phyloP scores from a whole-genome alignment of 2,113 vertebrate genomes.

The Siniperca knerii region DNA sequence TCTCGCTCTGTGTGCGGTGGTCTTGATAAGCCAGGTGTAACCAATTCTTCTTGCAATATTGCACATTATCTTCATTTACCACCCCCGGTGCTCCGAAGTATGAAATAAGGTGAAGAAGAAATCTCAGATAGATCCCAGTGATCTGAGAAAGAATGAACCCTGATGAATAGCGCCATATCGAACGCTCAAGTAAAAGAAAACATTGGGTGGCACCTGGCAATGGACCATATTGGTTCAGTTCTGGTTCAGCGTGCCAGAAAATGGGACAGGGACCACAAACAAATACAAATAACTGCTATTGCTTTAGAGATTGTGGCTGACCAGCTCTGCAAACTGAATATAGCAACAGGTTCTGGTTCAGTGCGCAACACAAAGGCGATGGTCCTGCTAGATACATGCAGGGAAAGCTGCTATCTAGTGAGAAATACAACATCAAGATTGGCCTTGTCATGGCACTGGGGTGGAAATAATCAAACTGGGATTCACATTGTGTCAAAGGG shows the following conservation, averaged over 20 bases:
- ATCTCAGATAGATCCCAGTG: conserved; percentile 51
- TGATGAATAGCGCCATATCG: conserved; percentile 51
- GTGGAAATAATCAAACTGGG: conserved; percentile 56
- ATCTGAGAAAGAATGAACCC: conserved; percentile 55
- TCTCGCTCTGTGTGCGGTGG: conserved; percentile 31
- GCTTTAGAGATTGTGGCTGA: conserved; percentile 69
- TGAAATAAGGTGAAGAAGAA: conserved; percentile 57
- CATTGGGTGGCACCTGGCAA: conserved; percentile 66
- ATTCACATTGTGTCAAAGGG: conserved; percentile 43
- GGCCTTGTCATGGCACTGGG: conserved; percentile 27
- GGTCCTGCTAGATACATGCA: conserved; percentile 28
- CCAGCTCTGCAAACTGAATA: conserved; percentile 70
- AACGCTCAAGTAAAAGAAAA: conserved; percentile 69
- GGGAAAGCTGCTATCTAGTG: conserved; percentile 28
- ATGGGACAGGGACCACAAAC: conserved; percentile 77
- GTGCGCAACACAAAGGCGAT: conserved; percentile 46
- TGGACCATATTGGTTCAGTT: conserved; percentile 74
- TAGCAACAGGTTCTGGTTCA: conserved; percentile 68
- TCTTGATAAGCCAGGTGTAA: conserved; percentile 63
- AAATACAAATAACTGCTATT: conserved; percentile 75
- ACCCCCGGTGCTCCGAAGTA: conserved; percentile 32
- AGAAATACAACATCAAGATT: conserved; percentile 45
- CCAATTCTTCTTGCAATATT: conserved; percentile 64
- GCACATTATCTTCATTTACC: conserved; percentile 67
- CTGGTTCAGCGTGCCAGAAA: conserved; percentile 81